These are phyloP conservation scores for Meta bourneti DNA, from an alignment of 2,888 invertebrate species.

Conservation along the genomic window DNA sequence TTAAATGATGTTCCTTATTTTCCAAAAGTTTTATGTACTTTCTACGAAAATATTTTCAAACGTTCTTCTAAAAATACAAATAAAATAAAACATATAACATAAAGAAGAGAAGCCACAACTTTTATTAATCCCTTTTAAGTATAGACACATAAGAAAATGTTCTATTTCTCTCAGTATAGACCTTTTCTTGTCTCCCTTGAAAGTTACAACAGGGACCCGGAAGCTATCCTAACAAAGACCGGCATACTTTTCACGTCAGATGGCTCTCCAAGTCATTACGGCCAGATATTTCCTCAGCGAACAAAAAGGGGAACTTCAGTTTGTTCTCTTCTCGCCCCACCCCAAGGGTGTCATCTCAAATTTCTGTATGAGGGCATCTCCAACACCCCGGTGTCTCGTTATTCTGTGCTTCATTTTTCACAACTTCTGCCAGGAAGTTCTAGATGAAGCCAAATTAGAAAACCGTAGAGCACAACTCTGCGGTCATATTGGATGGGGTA, in stretches of 20 bases:
- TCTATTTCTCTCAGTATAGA: too few species aligned
- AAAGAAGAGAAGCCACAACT: too few species aligned
- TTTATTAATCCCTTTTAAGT: too few species aligned
- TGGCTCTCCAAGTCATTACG: not conserved
- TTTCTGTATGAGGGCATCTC: not conserved
- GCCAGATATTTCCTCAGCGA: not conserved
- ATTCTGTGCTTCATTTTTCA: not conserved
- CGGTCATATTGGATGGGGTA: too few species aligned
- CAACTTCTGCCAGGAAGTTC: not conserved
- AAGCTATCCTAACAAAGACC: not conserved
- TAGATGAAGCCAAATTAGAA: too few species aligned
- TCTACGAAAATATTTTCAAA: too few species aligned
- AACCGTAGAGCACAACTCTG: too few species aligned
- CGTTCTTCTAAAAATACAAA: too few species aligned
- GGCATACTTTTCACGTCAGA: not conserved
- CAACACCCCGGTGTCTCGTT: not conserved
- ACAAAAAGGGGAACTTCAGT: not conserved
- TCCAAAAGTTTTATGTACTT: not conserved
- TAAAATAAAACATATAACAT: too few species aligned
- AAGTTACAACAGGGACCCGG: not conserved
- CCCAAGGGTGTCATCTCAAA: not conserved
- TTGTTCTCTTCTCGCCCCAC: not conserved
- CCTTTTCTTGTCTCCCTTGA: not conserved
- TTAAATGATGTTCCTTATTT: not conserved
- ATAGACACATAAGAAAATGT: too few species aligned